phyloP scores from a whole-genome alignment of 2,797 vertebrate species.

The Columba guinea region DNA sequence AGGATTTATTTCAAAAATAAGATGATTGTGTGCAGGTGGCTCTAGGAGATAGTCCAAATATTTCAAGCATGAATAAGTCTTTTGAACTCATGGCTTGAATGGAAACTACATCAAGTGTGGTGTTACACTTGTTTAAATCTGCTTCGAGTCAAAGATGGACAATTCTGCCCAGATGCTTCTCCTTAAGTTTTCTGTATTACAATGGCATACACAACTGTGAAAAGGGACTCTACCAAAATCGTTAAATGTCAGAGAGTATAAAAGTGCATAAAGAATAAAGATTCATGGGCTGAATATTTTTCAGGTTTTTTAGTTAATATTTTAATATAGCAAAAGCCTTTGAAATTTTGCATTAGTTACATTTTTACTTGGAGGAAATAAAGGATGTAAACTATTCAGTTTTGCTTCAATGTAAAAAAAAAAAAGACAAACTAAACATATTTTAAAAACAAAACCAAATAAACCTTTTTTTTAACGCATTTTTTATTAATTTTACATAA shows the following conservation, averaged over 20 bases:
- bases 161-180: neutral
- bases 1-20: conserved; percentile 17
- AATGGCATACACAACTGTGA: neutral
- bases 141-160: neutral
- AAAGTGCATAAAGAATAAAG: neutral
- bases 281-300: neutral
- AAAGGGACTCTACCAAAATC: neutral
- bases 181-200: neutral
- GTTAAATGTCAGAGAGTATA: neutral
- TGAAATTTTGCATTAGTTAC: neutral
- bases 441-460: neutral
- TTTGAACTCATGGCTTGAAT: neutral
- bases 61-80: conserved; percentile 5
- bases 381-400: neutral
- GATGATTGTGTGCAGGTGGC: neutral
- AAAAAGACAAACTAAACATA: neutral
- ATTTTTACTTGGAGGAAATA: neutral
- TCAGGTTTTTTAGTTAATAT: neutral
- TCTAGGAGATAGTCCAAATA: conserved; percentile 14
- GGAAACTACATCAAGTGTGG: neutral
- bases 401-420: neutral
- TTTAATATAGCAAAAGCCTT: neutral
- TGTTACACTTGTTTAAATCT: neutral
- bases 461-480: accelerated
- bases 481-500: neutral